Evolutionary conservation across 2,797 vertebrate genomes (phyloP), one percentile per base, ranked within the genome.

Genomic region (Lates japonicus): DNA sequence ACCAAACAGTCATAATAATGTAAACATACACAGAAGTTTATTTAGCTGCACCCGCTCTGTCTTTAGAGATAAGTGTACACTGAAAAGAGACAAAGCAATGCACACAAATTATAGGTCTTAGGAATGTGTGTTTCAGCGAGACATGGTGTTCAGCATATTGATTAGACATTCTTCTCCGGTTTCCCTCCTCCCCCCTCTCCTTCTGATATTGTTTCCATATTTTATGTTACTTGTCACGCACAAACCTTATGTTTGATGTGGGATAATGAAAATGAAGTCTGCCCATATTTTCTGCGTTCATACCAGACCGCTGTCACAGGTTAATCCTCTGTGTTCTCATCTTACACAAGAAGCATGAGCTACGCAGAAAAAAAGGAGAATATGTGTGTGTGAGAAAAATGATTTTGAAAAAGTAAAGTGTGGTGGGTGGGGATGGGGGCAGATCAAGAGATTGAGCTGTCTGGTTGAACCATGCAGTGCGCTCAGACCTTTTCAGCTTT

Each of bases 391-490:
- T 74, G 82, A 72, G 52, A 37, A 83, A 79, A 86, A 78, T 76
- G 59, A 41, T 86, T 87, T 62, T 52, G 57, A 78, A 74, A 82
- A 65, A 64, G 79, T 81, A 65, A 75, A 55, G 75, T 64, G 59
- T 41, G 46, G 76, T 77, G 71, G 80, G 70, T 62, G 78, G 60
- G 71, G 76, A 70, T 65, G 80, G 85, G 69, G 78, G 73, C 74
- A 85, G 85, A 94, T 93, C 83, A 92, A 91, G 92, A 82, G 88
- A 92, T 90, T 73, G 82, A 92, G 85, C 85, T 87, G 84, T 90
- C 87, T 90, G 55, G 85, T 83, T 87, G 88, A 91, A 90, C 85
- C 88, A 78, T 74, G 83, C 68, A n/a, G 89, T 66, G 82, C 54
- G 54, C 83, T 86, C 79, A 83, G 85, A 90, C 88, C 90, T 92